phyloP scores from a whole-genome alignment of 2,797 vertebrate genomes.

The Scleropages formosus region DNA sequence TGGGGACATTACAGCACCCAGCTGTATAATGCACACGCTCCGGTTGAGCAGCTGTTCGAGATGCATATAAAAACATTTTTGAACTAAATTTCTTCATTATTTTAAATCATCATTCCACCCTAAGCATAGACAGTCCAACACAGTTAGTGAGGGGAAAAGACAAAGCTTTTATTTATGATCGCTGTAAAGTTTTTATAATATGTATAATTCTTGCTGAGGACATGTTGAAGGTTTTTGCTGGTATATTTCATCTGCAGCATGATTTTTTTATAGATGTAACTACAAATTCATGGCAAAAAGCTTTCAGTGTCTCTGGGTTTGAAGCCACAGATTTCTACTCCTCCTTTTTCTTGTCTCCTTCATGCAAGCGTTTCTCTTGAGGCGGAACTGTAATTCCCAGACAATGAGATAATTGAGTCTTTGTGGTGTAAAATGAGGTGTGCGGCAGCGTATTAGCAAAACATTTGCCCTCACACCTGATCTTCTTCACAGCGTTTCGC shows the following conservation, averaged over 20 bases:
- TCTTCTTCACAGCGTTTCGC: constrained; percentile 12
- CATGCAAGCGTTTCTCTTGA: not conserved
- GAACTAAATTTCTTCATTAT: not conserved
- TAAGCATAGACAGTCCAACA: not conserved
- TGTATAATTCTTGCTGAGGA: not conserved
- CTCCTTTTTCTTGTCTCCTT: not conserved
- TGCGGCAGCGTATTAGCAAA: not conserved
- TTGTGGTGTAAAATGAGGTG: not conserved
- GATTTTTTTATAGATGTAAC: no score
- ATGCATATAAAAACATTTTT: not conserved
- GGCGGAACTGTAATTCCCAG: constrained; percentile 6
- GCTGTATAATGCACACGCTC: not conserved
- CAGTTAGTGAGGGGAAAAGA: not conserved
- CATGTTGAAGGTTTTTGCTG: not conserved
- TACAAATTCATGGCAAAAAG: no score
- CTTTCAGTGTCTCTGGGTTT: no score
- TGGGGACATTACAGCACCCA: not conserved
- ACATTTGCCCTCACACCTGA: not conserved
- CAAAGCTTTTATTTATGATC: not conserved
- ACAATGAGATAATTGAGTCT: constrained; percentile 1
- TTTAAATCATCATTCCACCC: not conserved
- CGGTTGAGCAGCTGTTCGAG: no score
- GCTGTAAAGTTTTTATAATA: not conserved
- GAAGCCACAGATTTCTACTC: not conserved
- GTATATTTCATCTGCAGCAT: no score